Evolutionary conservation across 2,113 vertebrate species (phyloP).

Genomic region (Odocoileus hemionus): DNA sequence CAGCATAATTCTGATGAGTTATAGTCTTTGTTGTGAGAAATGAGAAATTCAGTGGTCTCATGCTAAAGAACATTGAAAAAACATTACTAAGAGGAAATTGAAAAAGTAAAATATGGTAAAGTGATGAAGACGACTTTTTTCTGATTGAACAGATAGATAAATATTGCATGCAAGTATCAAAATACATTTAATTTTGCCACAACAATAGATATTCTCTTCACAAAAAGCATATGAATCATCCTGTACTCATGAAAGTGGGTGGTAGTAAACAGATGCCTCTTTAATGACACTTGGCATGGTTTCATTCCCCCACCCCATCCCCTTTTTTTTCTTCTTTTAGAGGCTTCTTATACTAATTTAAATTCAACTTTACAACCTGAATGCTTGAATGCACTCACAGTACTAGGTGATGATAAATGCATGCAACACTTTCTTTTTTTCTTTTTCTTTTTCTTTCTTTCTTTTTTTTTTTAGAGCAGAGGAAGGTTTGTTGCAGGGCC

Average conservation of each 20-base stretch:
- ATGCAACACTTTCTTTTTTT: background rate
- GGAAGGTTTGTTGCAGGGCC: background rate
- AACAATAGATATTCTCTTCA: slow-evolving; percentile 80
- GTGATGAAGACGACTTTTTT: slow-evolving; percentile 81
- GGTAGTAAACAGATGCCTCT: slow-evolving; percentile 78
- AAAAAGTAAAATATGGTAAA: slow-evolving; percentile 84
- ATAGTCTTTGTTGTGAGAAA: slow-evolving; percentile 81
- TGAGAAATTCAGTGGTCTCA: slow-evolving; percentile 75
- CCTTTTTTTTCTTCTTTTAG: slow-evolving; percentile 14
- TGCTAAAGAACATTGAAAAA: slow-evolving; percentile 81
- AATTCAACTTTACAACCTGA: slow-evolving; percentile 64
- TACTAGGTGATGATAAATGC: background rate
- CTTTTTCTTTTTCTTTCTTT: background rate
- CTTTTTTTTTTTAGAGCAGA: background rate
- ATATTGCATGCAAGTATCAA: slow-evolving; percentile 79
- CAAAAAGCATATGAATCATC: slow-evolving; percentile 78
- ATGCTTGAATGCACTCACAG: background rate
- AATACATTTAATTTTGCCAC: slow-evolving; percentile 83
- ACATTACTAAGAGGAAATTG: slow-evolving; percentile 83
- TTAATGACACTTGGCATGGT: slow-evolving; percentile 55
- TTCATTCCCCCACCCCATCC: background rate
- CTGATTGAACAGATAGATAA: slow-evolving; percentile 84
- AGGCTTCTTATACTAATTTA: slow-evolving; percentile 69
- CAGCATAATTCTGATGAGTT: slow-evolving; percentile 90
- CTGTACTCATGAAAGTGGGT: slow-evolving; percentile 64